These are phyloP conservation scores for Ctenopoma kingsleyae DNA, from an alignment of 2,797 vertebrate species.

Conservation along the genomic window DNA sequence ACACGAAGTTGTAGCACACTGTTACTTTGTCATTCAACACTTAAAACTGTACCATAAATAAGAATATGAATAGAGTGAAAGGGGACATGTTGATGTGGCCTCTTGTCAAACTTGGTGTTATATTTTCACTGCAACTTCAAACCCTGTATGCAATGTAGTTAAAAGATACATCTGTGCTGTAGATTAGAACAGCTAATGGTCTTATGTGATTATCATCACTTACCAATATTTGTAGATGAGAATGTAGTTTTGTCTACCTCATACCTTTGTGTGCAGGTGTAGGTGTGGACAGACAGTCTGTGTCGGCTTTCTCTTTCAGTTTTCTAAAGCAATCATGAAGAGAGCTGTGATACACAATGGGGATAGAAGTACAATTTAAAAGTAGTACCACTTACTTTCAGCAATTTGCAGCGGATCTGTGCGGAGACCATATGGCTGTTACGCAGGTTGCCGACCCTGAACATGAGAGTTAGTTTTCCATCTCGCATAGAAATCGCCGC, in stretches of 20 bases:
- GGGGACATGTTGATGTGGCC: not conserved
- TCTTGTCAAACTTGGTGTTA: conserved; percentile 3
- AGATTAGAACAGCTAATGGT: not conserved
- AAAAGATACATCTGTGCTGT: not conserved
- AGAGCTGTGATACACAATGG: conserved; percentile 10
- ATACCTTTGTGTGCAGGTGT: not conserved
- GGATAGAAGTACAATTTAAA: conserved; percentile 3
- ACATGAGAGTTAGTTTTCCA: conserved; percentile 98
- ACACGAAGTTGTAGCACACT: conserved; percentile 3
- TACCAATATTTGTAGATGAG: conserved; percentile 1
- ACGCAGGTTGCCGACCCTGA: conserved; percentile 97
- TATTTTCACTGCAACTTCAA: not conserved
- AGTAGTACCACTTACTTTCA: conserved; percentile 90
- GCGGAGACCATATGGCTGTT: conserved; percentile 99
- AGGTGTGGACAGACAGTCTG: conserved; percentile 40
- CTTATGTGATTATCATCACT: not conserved
- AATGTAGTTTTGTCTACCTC: conserved; percentile 17
- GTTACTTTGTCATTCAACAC: not conserved
- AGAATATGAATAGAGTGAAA: conserved; percentile 4
- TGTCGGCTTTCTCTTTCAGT: conserved; percentile 28
- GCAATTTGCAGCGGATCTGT: conserved; percentile 98
- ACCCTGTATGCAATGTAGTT: not conserved
- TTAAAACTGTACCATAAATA: not conserved
- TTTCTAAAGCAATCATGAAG: conserved; percentile 4
- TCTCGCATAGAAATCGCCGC: conserved; percentile 97